Evolutionary conservation across 2,113 vertebrate species (phyloP), one percentile per base, ranked within the genome.

Genomic region (Scopus umbretta): DNA sequence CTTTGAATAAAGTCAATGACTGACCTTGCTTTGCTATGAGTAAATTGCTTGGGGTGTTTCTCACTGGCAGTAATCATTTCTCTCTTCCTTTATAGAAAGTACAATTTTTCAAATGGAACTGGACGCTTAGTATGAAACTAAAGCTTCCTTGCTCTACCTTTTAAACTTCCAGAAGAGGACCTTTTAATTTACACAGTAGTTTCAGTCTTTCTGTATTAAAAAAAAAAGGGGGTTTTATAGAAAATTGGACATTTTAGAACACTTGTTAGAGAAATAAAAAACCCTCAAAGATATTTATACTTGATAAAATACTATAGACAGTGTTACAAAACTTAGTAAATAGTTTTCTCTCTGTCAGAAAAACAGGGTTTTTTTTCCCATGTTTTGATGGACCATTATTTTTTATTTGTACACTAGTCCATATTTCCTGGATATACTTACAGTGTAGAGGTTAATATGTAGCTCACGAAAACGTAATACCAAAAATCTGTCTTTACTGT

Each of bases 401-500:
- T 72, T 74, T 29, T 0, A 10, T 70, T 70, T 49, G 19, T 38
- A 5, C 1, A 0, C 68, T 78, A 34, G 50, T 85, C 38, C 5
- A 0, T 47, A 26, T 88, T 96, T 91, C 55, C 56, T 80, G 62
- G 80, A n/a, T 74, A 19, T 67, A 11, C 72, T 66, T 86, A 4
- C 3, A 32, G 30, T 22, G 32, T 59, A 20, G 52, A 80, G 23
- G 67, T 80, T 92, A 50, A 42, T 61, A 29, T 38, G 73, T 70
- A 68, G 74, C 76, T 72, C 42, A 87, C 66, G 66, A 94, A 89
- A 93, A 81, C 52, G 17, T 78, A 82, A 75, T 95, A 79, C 61
- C 72, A 74, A 61, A 88, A 93, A 91, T 86, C 76, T 96, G 88
- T 49, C 74, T 91, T 81, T 80, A 65, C 91, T 70, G 14, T 82